Percentiles rank a stretch among this genome's conserved stretches.
Conservation (phyloP, 2,113 vertebrate genomes). For the Lamprologus lemairii region DNA sequence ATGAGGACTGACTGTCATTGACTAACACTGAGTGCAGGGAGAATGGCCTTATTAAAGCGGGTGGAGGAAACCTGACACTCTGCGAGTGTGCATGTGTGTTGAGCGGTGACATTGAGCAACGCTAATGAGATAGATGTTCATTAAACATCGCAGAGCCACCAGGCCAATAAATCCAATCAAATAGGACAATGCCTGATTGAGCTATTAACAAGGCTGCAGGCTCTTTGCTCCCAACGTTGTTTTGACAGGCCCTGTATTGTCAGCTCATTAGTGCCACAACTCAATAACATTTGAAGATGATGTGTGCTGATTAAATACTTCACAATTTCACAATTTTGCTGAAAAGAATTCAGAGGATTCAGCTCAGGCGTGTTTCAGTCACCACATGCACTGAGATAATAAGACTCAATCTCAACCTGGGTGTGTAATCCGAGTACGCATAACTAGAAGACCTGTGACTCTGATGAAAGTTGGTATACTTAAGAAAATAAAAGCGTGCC, state of each 20-base stretch:
- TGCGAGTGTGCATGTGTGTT: not conserved
- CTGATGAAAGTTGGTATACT: not conserved
- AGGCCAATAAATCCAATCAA: slow-evolving; percentile 66
- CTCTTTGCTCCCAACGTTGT: slow-evolving; percentile 37
- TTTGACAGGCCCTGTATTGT: slow-evolving; percentile 43
- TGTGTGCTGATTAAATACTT: slow-evolving; percentile 33
- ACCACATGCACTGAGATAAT: not conserved
- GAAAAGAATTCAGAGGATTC: not conserved
- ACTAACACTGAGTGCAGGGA: slow-evolving; percentile 38
- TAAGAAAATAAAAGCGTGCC: not conserved
- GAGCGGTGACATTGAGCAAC: slow-evolving; percentile 45
- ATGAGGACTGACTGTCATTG: slow-evolving; percentile 55
- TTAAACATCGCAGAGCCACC: slow-evolving; percentile 58
- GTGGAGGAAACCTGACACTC: slow-evolving; percentile 19
- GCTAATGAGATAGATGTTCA: slow-evolving; percentile 69
- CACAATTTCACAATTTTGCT: not conserved
- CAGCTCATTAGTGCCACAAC: slow-evolving; percentile 42
- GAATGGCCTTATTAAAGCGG: slow-evolving; percentile 52
- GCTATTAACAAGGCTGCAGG: slow-evolving; percentile 50
- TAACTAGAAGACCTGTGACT: not conserved
- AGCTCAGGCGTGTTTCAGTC: not conserved
- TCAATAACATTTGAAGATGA: slow-evolving; percentile 45
- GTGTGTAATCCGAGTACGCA: not conserved
- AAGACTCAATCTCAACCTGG: not conserved
- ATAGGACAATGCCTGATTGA: slow-evolving; percentile 58